Evolutionary conservation across 2,113 vertebrate species (phyloP).

Genomic region (Mormyrus lacerda): DNA sequence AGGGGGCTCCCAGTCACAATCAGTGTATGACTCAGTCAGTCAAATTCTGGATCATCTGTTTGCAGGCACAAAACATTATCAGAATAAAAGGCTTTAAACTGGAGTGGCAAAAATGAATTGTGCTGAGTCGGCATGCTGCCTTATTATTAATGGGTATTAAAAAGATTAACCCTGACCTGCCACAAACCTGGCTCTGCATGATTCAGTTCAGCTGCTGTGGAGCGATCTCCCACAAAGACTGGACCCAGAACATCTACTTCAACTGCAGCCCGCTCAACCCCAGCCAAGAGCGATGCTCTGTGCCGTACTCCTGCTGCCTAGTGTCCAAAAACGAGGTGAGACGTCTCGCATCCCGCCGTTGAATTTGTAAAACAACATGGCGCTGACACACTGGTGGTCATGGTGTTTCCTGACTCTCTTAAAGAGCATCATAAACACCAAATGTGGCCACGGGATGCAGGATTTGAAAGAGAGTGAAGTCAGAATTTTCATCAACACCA

Average conservation of each 20-base stretch:
- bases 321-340: conserved; percentile 55
- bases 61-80: neutral
- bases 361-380: neutral
- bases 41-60: neutral
- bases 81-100: neutral
- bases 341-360: neutral
- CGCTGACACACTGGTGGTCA: neutral
- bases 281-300: conserved; percentile 77
- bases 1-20: neutral
- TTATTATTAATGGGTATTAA: neutral
- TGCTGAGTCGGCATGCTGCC: neutral
- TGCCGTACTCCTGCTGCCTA: conserved; percentile 84
- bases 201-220: conserved; percentile 82
- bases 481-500: conserved; percentile 68
- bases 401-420: neutral
- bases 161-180: neutral
- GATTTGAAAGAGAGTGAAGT: conserved; percentile 54
- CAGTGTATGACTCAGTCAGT: neutral
- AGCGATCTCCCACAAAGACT: conserved; percentile 71
- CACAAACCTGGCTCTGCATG: neutral
- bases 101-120: neutral
- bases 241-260: conserved; percentile 85
- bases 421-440: conserved; percentile 80
- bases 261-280: conserved; percentile 70
- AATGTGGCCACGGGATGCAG: conserved; percentile 84